These are phyloP conservation scores for Epinephelus coioides DNA, from an alignment of 2,797 vertebrate genomes.

Conservation along the genomic window DNA sequence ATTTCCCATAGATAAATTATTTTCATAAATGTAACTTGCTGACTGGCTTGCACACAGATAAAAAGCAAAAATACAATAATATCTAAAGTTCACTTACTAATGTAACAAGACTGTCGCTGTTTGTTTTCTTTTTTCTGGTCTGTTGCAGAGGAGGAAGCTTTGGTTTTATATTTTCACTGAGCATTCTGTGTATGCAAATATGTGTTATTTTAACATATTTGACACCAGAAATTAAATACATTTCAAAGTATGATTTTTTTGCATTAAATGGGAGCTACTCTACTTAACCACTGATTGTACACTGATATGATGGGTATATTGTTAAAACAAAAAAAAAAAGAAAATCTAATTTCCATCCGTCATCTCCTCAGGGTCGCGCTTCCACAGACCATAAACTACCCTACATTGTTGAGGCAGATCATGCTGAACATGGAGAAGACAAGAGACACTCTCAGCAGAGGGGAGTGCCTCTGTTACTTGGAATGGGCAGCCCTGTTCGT, in stretches of 20 bases:
- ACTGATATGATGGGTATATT: not conserved
- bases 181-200: not conserved
- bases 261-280: not conserved
- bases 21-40: not conserved
- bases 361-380: constrained; percentile 71
- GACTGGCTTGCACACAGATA: not conserved
- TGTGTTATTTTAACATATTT: not conserved
- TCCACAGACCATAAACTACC: constrained; percentile 86
- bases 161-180: not conserved
- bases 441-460: constrained; percentile 62
- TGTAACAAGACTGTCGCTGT: not conserved
- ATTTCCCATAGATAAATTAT: not conserved
- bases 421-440: constrained; percentile 67
- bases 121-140: not conserved
- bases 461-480: constrained; percentile 86
- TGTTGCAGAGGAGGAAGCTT: not conserved
- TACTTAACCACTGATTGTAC: not conserved
- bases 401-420: constrained; percentile 86
- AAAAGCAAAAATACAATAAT: not conserved
- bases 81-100: not conserved
- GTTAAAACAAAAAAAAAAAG: not conserved
- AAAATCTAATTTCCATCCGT: not conserved
- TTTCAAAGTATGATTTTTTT: not conserved
- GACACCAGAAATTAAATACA: not conserved
- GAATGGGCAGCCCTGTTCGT: constrained; percentile 80